These are phyloP conservation scores for Sparus aurata DNA, from an alignment of 2,797 vertebrate species.

Conservation along the genomic window DNA sequence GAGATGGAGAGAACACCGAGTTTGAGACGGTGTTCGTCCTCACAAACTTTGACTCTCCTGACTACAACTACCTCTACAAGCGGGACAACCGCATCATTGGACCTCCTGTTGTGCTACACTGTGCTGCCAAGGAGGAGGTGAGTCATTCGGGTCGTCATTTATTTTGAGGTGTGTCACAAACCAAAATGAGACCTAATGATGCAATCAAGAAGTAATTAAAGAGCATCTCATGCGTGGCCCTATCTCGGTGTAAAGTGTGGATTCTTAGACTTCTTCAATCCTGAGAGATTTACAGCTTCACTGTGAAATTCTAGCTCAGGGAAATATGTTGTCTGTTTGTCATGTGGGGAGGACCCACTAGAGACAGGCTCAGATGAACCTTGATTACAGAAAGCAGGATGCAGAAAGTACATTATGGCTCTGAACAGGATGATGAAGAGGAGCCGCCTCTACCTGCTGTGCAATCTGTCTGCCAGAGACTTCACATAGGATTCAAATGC, in stretches of 20 bases:
- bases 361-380: conserved; percentile 13
- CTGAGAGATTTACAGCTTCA: conserved; percentile 3
- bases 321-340: conserved; percentile 10
- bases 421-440: conserved; percentile 29
- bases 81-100: conserved; percentile 92
- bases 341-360: background rate
- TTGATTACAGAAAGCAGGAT: conserved; percentile 27
- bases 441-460: conserved; percentile 19
- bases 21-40: conserved; percentile 94
- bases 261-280: background rate
- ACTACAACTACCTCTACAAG: conserved; percentile 91
- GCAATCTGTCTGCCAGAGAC: conserved; percentile 34
- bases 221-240: background rate
- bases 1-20: conserved; percentile 89
- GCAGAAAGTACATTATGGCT: conserved; percentile 28
- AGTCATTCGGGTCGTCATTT: conserved; percentile 23
- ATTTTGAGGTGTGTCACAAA: conserved; percentile 2
- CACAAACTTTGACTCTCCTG: conserved; percentile 88
- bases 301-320: conserved; percentile 15
- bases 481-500: conserved; percentile 36
- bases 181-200: background rate
- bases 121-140: conserved; percentile 91
- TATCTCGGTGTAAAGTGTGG: background rate
- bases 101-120: conserved; percentile 92
- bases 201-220: background rate